phyloP scores from a whole-genome alignment of 2,113 vertebrate genomes.

The Amazona guildingii region DNA sequence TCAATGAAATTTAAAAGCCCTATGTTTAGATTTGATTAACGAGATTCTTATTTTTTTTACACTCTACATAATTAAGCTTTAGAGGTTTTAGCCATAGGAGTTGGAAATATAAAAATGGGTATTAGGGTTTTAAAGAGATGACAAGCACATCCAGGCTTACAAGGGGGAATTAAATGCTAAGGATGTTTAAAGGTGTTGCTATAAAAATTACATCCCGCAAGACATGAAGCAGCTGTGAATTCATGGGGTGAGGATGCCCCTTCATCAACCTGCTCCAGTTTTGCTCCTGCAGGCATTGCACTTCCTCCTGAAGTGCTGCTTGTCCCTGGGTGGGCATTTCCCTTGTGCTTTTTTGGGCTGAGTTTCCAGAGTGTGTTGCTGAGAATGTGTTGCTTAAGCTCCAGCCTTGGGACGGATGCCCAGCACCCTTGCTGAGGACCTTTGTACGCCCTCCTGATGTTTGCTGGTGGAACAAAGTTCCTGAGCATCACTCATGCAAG shows the following conservation, averaged over 20 bases:
- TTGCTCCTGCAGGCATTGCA: neutral
- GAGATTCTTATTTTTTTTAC: neutral
- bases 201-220: neutral
- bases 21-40: neutral
- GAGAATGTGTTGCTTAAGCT: neutral
- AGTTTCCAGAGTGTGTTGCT: neutral
- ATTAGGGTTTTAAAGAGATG: neutral
- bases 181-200: neutral
- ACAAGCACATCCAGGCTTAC: neutral
- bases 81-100: neutral
- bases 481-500: constrained; percentile 6
- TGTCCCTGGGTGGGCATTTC: neutral
- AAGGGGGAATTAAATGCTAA: neutral
- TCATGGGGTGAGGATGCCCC: neutral
- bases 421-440: neutral
- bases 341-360: neutral
- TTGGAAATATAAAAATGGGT: neutral
- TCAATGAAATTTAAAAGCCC: neutral
- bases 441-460: constrained; percentile 27
- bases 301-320: accelerated
- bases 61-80: neutral
- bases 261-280: neutral
- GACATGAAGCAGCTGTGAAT: neutral
- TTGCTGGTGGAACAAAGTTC: constrained; percentile 47
- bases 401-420: neutral